Conservation (phyloP, 2,888 invertebrate species). For the Papilio gigon region DNA sequence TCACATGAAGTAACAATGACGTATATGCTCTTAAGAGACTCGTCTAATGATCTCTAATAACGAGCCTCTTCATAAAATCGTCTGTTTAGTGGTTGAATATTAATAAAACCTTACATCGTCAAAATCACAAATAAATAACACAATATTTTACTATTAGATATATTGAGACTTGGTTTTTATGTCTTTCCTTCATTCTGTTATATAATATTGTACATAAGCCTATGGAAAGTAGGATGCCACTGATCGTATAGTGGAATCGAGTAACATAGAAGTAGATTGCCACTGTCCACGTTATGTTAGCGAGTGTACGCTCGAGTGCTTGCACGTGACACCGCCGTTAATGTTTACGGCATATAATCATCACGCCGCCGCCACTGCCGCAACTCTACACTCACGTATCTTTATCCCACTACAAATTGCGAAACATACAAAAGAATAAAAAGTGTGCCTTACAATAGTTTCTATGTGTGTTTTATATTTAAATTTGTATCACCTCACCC, state of each 20-base stretch:
- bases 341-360: slow-evolving; percentile 45
- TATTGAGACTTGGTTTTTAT: too few relatives aligned
- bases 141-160: too few relatives aligned
- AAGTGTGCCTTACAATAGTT: not conserved
- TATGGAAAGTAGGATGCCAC: not conserved
- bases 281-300: slow-evolving; percentile 43
- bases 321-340: slow-evolving; percentile 48
- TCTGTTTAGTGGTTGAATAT: slow-evolving; percentile 18
- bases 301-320: slow-evolving; percentile 43
- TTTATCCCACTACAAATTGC: slow-evolving; percentile 5
- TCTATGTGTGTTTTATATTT: not conserved
- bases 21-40: slow-evolving; percentile 46
- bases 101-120: not conserved
- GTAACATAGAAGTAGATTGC: slow-evolving; percentile 43
- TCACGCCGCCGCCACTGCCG: slow-evolving; percentile 46
- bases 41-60: slow-evolving; percentile 47
- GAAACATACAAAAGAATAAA: not conserved
- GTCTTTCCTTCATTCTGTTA: too few relatives aligned
- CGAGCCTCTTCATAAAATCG: slow-evolving; percentile 26
- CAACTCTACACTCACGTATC: slow-evolving; percentile 45
- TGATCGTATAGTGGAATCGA: slow-evolving; percentile 25
- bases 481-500: not conserved
- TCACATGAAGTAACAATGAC: slow-evolving; percentile 54
- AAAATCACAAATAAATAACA: not conserved
- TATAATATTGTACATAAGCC: not conserved